Evolutionary conservation across 2,888 invertebrate species (phyloP).

Genomic region (Prenolepis imparis): DNA sequence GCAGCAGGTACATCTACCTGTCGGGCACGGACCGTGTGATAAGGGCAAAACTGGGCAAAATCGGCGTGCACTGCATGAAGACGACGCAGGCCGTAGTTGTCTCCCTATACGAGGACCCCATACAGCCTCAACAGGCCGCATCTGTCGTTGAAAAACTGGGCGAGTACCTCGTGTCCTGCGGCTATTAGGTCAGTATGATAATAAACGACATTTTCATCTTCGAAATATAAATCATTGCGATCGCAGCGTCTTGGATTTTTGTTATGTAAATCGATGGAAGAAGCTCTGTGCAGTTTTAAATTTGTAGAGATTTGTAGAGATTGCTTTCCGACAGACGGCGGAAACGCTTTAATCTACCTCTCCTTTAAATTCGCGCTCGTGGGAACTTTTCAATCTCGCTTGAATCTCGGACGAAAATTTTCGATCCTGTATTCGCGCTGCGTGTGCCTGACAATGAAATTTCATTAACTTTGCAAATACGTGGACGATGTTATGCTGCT

Average conservation of each 20-base stretch:
- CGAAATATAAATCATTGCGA: neutral
- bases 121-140: conserved; percentile 98
- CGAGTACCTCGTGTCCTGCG: conserved; percentile 98
- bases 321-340: neutral
- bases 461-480: neutral
- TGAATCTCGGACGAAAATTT: neutral
- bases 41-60: conserved; percentile 97
- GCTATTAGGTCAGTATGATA: conserved; percentile 91
- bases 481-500: neutral
- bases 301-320: neutral
- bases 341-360: neutral
- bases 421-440: neutral
- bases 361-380: neutral
- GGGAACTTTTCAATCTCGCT: neutral
- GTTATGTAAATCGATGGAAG: too few relatives aligned
- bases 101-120: conserved; percentile 97
- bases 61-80: conserved; percentile 98
- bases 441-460: neutral
- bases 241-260: neutral
- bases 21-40: conserved; percentile 97
- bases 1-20: conserved; percentile 97
- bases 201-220: neutral
- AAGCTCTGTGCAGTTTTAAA: neutral
- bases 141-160: conserved; percentile 98
- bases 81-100: conserved; percentile 98